phyloP scores from a whole-genome alignment of 1,140 invertebrate genomes.

The Psix sp. region DNA sequence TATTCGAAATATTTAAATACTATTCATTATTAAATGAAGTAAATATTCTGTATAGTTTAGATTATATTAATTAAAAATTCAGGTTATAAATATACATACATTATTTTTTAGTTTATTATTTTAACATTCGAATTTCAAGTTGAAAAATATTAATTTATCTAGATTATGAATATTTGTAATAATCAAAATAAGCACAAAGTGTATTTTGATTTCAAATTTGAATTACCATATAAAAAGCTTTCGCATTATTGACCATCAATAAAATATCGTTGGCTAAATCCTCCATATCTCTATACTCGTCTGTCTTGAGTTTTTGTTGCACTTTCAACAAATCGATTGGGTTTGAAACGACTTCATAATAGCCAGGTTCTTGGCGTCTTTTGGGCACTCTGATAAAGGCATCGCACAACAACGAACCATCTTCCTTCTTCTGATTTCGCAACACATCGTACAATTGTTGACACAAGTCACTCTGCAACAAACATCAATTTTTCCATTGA shows the following conservation, averaged over 20 bases:
- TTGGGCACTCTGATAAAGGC: conserved; percentile 96
- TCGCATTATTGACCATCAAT: conserved; percentile 92
- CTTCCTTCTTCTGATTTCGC: conserved; percentile 93
- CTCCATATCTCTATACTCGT: conserved; percentile 93
- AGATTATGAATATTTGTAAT: no score
- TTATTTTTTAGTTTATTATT: no score
- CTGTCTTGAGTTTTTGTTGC: conserved; percentile 97
- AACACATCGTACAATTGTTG: conserved; percentile 95
- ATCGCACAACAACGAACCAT: conserved; percentile 93
- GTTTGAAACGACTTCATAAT: conserved; percentile 93
- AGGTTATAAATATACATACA: no score
- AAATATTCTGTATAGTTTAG: no score
- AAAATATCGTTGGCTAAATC: conserved; percentile 92
- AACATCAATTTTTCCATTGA: not conserved
- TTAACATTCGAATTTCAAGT: no score
- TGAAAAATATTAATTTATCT: no score
- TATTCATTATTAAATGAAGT: no score
- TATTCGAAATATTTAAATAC: no score
- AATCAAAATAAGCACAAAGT: no score
- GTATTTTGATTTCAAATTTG: no score
- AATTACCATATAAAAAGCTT: conserved; percentile 91
- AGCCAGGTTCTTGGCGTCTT: conserved; percentile 90
- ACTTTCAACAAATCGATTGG: conserved; percentile 96
- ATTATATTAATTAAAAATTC: conserved; percentile 1
- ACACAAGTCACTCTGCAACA: conserved; percentile 86